These are phyloP conservation scores for Uropsilus gracilis DNA, from an alignment of 2,113 vertebrate species.

Conservation along the genomic window DNA sequence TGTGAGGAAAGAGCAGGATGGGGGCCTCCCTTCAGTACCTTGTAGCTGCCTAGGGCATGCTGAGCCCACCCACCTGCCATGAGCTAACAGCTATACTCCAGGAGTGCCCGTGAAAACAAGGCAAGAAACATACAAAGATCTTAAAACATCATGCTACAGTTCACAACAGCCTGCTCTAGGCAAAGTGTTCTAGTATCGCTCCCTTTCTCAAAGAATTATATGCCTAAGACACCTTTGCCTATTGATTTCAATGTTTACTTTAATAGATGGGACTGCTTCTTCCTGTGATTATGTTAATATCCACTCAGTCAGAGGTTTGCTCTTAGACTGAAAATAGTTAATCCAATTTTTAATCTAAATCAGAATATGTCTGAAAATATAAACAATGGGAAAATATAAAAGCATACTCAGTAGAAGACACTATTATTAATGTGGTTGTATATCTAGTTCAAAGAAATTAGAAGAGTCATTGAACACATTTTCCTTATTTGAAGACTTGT, in stretches of 20 bases:
- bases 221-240: not conserved
- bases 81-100: not conserved
- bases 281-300: not conserved
- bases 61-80: not conserved
- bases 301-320: not conserved
- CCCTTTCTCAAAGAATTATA: not conserved
- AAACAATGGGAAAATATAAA: not conserved
- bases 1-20: not conserved
- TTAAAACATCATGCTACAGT: not conserved
- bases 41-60: not conserved
- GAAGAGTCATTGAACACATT: not conserved
- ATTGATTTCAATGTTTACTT: not conserved
- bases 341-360: not conserved
- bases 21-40: not conserved
- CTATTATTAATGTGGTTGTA: not conserved
- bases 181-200: not conserved
- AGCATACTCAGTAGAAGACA: not conserved
- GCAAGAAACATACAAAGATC: not conserved
- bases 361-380: not conserved
- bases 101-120: not conserved
- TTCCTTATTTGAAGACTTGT: not conserved
- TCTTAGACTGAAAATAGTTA: not conserved
- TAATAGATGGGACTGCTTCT: not conserved
- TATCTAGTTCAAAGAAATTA: not conserved
- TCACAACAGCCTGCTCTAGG: not conserved